These are phyloP conservation scores for Chironomus tepperi DNA, from an alignment of 1,140 invertebrate species.

Conservation along the genomic window DNA sequence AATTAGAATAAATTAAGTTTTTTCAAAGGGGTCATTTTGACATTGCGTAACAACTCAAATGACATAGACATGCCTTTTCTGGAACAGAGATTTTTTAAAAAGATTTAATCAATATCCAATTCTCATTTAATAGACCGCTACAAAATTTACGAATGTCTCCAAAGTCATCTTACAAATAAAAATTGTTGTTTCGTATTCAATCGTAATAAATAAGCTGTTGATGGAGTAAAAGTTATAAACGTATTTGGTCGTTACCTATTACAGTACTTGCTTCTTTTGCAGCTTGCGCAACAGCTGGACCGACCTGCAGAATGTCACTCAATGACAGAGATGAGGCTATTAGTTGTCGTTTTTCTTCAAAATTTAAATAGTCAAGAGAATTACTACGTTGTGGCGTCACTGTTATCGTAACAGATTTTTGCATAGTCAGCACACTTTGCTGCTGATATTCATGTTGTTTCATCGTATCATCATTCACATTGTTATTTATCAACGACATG, in stretches of 20 bases:
- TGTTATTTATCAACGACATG: conserved; percentile 4
- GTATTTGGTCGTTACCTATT: conserved; percentile 38
- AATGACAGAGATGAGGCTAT: conserved; percentile 79
- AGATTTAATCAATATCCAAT: no score
- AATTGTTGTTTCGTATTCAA: no score
- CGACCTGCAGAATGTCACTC: conserved; percentile 72
- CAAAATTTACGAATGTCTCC: no score
- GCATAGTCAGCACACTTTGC: conserved; percentile 41
- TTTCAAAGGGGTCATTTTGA: no score
- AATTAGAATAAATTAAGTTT: no score
- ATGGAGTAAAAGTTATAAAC: no score
- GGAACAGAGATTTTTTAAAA: no score
- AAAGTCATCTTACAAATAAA: no score
- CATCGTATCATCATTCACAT: conserved; percentile 1
- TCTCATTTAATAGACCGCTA: no score
- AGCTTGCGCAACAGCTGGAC: conserved; percentile 49
- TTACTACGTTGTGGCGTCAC: conserved; percentile 65
- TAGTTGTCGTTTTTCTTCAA: conserved; percentile 79
- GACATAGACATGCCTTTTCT: no score
- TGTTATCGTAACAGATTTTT: conserved; percentile 52
- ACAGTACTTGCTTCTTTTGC: conserved; percentile 47
- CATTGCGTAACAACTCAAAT: no score
- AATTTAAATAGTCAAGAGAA: conserved; percentile 81
- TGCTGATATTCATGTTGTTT: conserved; percentile 40
- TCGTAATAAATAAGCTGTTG: no score